Conservation (phyloP, 2,797 vertebrate species). For the Rhincodon typus region DNA sequence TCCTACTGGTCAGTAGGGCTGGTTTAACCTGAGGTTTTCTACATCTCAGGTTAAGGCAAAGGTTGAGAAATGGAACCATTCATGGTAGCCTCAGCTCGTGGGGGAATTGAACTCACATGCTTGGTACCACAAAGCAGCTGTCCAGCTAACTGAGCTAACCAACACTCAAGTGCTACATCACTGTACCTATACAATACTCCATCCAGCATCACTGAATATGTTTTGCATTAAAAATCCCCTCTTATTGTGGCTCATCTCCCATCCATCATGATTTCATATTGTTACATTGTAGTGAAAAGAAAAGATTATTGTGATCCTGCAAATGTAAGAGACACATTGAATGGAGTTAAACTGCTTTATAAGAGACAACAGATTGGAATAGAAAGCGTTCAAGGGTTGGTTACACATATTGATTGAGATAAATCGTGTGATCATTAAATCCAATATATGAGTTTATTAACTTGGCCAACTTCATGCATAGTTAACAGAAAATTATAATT, state of each 20-base stretch:
- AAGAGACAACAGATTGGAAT: neutral
- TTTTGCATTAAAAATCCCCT: neutral
- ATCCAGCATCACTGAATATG: neutral
- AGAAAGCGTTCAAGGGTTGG: neutral
- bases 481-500: slow-evolving; percentile 18
- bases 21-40: no score
- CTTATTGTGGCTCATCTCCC: neutral
- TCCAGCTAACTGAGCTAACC: no score
- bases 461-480: neutral
- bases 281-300: neutral
- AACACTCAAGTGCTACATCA: no score
- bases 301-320: neutral
- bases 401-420: neutral
- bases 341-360: neutral
- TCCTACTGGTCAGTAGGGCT: no score
- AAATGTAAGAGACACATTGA: neutral
- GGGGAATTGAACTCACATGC: no score
- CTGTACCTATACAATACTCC: no score
- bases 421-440: neutral
- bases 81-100: no score
- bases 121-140: no score
- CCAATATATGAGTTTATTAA: slow-evolving; percentile 25
- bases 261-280: neutral
- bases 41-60: no score
- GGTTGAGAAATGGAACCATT: no score